A percentile compares a stretch with the other conserved stretches of the same genome.
Evolutionary conservation across 2,113 vertebrate species (phyloP).

Genomic region (Notarius quadriscutis): DNA sequence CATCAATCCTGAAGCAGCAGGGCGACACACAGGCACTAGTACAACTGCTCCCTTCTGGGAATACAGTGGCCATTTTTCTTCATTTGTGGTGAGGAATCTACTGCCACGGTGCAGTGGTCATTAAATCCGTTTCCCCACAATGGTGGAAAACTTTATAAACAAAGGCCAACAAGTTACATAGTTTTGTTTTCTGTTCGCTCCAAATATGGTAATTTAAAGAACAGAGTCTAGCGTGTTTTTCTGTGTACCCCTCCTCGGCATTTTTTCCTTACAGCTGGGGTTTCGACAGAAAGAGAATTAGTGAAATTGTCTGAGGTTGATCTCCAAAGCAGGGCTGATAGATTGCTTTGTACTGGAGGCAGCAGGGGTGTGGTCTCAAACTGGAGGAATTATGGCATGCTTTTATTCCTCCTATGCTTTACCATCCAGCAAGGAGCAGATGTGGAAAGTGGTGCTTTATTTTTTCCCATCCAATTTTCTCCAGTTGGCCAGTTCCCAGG

Average conservation of each 20-base stretch:
- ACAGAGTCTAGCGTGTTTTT: neutral
- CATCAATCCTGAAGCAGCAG: constrained; percentile 40
- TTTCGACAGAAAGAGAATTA: neutral
- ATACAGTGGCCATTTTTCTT: constrained; percentile 34
- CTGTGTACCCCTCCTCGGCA: neutral
- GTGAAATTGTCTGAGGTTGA: constrained; percentile 1
- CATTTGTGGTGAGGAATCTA: constrained; percentile 35
- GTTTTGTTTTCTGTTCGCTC: constrained; percentile 10
- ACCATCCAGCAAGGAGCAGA: neutral
- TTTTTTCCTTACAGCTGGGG: constrained; percentile 20
- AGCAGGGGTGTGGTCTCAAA: too few species aligned
- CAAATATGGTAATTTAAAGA: constrained; percentile 32
- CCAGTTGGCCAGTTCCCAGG: too few species aligned
- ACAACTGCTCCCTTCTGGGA: constrained; percentile 17
- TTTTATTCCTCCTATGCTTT: constrained; percentile 32
- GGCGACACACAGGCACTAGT: constrained; percentile 13
- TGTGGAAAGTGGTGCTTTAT: neutral
- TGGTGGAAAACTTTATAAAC: neutral
- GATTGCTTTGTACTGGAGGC: constrained; percentile 13
- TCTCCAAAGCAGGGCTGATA: constrained; percentile 28
- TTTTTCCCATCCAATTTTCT: too few species aligned
- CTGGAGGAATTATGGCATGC: constrained; percentile 24
- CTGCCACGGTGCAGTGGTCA: constrained; percentile 12
- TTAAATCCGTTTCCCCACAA: constrained; percentile 4
- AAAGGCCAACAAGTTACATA: neutral